Evolutionary conservation across 1,140 invertebrate species (phyloP), one percentile per base, ranked within the genome.

Genomic region (Gerris buenoi): DNA sequence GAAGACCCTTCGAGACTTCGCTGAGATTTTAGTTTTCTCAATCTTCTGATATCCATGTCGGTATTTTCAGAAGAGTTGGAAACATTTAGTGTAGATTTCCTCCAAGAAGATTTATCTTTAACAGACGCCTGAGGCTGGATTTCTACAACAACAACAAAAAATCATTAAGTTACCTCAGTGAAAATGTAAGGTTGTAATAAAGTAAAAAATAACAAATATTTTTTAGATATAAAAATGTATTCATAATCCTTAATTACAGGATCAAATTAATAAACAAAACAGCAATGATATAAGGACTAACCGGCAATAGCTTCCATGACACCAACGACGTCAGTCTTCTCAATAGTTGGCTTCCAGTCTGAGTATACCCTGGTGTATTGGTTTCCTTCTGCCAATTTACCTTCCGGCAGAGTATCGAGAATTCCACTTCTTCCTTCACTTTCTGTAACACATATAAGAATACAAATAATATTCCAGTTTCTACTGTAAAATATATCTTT

Each of bases 251-350:
- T n/a, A n/a, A n/a, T n/a, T n/a, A n/a, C n/a, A n/a, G n/a, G n/a
- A n/a, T n/a, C n/a, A n/a, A n/a, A n/a, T n/a, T n/a, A n/a, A n/a
- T n/a, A n/a, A n/a, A n/a, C n/a, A n/a, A n/a, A n/a, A n/a, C n/a
- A n/a, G n/a, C n/a, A n/a, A n/a, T n/a, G 5, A 46, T 46, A 46
- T 46, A 46, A 46, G n/a, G 33, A 67, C 61, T 67, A 77, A 89
- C 88, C 87, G 82, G 92, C 90, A 66, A 93, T 89, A 28, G 89
- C 86, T 79, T 93, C 90, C 81, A 93, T 87, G 26, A 88, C 86
- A 64, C 85, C 81, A 70, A 91, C 88, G 33, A 93, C 87, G 77
- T 92, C 90, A 25, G 86, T 87, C 73, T 87, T 89, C 69, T 91
- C 88, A 10, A 90, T 83, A 22, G 86, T 81, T 22, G 89, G 89